Conservation (phyloP, 2,797 vertebrate genomes). For the Hyperoplus lanceolatus region DNA sequence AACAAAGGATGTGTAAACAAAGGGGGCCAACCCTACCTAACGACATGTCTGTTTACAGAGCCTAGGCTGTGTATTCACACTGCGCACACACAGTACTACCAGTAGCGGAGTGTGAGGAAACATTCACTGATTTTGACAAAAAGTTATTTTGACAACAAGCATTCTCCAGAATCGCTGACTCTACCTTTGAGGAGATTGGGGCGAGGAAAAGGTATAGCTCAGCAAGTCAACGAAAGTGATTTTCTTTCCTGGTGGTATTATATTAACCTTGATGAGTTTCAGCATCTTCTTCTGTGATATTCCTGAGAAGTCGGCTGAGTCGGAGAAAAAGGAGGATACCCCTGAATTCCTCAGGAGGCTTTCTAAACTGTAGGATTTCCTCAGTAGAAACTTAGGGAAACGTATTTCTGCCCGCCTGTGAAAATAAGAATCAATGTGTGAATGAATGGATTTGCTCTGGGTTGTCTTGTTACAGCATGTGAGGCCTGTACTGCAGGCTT, state of each 20-base stretch:
- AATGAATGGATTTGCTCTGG: slow-evolving; percentile 64
- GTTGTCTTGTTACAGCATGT: slow-evolving; percentile 57
- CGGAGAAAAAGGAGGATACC: slow-evolving; percentile 44
- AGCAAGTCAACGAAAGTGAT: neutral
- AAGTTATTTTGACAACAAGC: too few species aligned
- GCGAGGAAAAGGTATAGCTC: neutral
- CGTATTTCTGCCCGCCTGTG: slow-evolving; percentile 60
- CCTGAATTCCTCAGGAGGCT: slow-evolving; percentile 39
- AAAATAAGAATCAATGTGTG: slow-evolving; percentile 66
- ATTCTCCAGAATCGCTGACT: too few species aligned
- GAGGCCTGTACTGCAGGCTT: slow-evolving; percentile 26
- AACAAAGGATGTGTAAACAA: too few species aligned
- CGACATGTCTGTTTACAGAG: too few species aligned
- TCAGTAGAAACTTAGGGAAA: slow-evolving; percentile 53
- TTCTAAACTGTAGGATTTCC: slow-evolving; percentile 46
- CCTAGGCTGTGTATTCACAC: too few species aligned
- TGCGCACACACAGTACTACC: too few species aligned
- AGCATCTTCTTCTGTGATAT: slow-evolving; percentile 8
- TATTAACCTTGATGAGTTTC: slow-evolving; percentile 33
- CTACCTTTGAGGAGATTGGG: too few species aligned
- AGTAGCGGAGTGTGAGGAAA: too few species aligned
- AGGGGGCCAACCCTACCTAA: too few species aligned
- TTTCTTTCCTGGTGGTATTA: neutral
- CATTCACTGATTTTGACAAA: too few species aligned
- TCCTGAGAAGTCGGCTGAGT: slow-evolving; percentile 33